These are phyloP conservation scores for Tetramorium parvispinum DNA, from an alignment of 1,140 invertebrate species.

Conservation along the genomic window DNA sequence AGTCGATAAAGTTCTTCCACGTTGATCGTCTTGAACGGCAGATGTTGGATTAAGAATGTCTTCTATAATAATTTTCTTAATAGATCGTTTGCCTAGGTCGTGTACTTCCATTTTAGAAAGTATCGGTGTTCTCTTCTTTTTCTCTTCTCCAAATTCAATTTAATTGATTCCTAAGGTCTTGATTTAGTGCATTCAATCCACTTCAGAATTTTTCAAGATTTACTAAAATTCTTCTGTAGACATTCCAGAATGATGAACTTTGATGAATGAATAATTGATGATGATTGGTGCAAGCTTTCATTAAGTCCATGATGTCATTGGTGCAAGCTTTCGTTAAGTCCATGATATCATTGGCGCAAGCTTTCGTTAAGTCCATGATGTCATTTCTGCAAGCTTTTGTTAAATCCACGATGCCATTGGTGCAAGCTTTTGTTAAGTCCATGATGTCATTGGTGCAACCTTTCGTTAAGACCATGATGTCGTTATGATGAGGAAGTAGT, in stretches of 20 bases:
- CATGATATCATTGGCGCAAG: no score
- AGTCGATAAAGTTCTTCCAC: constrained; percentile 7
- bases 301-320: background rate
- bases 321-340: background rate
- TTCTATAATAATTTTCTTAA: constrained; percentile 24
- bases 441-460: no score
- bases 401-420: no score
- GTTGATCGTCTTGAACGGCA: background rate
- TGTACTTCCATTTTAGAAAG: background rate
- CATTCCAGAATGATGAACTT: background rate
- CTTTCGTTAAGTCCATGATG: no score
- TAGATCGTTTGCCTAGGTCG: constrained; percentile 6
- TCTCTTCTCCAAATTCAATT: background rate
- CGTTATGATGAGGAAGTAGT: background rate
- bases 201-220: background rate
- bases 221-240: background rate
- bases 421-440: no score
- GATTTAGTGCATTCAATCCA: background rate
- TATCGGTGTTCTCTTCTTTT: background rate
- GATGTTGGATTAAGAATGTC: constrained; percentile 7
- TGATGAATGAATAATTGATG: background rate
- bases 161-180: background rate
- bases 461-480: no score
- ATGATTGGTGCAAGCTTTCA: background rate
- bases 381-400: no score